Base-by-base conservation (phyloP, 1,140 invertebrate genomes). In the Camponotus vicinus region DNA sequence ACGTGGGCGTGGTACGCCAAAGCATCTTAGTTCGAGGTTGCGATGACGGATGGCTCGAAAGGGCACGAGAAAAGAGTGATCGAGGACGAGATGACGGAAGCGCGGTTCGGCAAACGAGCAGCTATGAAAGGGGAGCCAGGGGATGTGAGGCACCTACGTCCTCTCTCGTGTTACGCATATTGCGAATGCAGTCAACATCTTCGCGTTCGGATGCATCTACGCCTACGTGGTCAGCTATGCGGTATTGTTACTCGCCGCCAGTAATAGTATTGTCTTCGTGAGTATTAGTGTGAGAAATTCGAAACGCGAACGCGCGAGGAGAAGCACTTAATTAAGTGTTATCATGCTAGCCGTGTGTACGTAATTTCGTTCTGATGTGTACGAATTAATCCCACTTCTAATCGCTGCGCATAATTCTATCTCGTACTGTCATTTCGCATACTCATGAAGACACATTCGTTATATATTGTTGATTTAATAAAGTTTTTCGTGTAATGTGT, bases 291-390 rank as follows among this genome's bases (percentile, higher is more conserved):
- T 73, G 85, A 73, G 82, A 88, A 88, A 88, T 88, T 45, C 84
- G 86, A 86, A 79, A 86, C 66, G 45, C 59, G 77, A 4, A 1
- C 66, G 57, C 45, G 77, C 59, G 52, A 84, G 69, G 59, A 84
- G 85, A 61, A 70, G 52, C 66, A 82, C 88, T 89, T 86, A 80
- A 89, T 89, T 88, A 88, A 89, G 64, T 76, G 67, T 86, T 89
- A 86, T 88, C 86, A 61, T 84, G 9, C 42, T 42, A 34, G 61
- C 37, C 37, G 55, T 27, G 64, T 78, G 42, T 11, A 18, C 18
- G 70, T 87, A 89, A 89, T 88, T 89, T 83, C 59, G 66, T 89
- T 83, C 55, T 80, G 88, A 89, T 90, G 76, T 80, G 73, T 83
- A 61, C 63, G 73, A 84, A 89, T 90, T 90, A 89, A 90, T 90